Base-by-base conservation (phyloP, 2,797 vertebrate species). In the Acomys russatus region DNA sequence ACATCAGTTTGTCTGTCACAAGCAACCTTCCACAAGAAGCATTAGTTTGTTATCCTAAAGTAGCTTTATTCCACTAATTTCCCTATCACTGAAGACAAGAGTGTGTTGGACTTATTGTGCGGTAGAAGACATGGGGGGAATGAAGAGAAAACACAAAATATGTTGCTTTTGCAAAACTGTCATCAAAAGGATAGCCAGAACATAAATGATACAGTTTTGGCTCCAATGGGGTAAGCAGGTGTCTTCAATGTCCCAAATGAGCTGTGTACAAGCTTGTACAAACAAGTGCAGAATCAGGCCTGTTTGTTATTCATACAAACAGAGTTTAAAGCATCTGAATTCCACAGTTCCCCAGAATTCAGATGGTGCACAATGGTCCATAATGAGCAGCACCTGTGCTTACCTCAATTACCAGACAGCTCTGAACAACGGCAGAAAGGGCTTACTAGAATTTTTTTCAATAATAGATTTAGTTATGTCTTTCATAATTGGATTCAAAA, bases 311-410 rank as follows among this genome's bases (percentile, higher is more conserved):
- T 98, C 98, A 98, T 96, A 98, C 97, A 98, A 98, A 98, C 98
- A 97, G 98, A 98, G 98, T 97, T 92, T 96, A 98, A 98, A 97
- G 97, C 59, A 0, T 97, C 98, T 98, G 97, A 99, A 98, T 98
- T 98, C 98, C 97, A 98, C 96, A 96, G 95, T 98, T 98, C 98
- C 56, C 97, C 98, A 98, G 98, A 98, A 99, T 98, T 98, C 98
- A 98, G 98, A 98, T 98, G 98, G 98, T 54, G 94, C 98, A 99
- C 98, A 99, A 99, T 99, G 98, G 98, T 96, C 98, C 97, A 80
- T 99, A 99, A 99, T 99, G 98, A 99, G 98, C 97, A 98, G 97
- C 99, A 99, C 99, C 98, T 99, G 99, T 98, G 98, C 98, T 98
- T 98, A 98, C 98, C 98, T 99, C 98, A 98, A 98, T 98, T 98